Base-by-base conservation (phyloP, 2,888 invertebrate genomes). In the Cryptus viduatorius region DNA sequence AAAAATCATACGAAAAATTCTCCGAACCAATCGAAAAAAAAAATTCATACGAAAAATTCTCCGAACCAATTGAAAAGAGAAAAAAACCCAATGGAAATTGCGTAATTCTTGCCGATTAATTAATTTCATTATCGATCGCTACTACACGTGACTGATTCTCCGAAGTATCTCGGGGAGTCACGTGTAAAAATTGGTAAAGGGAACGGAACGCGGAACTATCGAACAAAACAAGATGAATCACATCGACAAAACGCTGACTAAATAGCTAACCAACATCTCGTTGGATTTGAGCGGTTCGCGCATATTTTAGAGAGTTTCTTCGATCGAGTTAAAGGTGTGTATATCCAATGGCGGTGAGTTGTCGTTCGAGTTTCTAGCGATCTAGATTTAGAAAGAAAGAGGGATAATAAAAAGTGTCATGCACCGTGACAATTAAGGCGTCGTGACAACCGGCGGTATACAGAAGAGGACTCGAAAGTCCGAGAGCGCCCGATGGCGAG, bases 401-500 rank as follows among this genome's bases (percentile, higher is more conserved):
- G 53, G 67, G 59, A 76, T 46, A 44, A 73, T 29, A 19, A 77
- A 65, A 81, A 81, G 3, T 81, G 81, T 82, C 82, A 79, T 68
- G 79, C 79, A 29, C 73, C 77, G 67, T 78, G 48, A 80, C 77
- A 76, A 84, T 84, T 84, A 75, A 81, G 67, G 75, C 67, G 31
- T 76, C 59, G 75, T 76, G 71, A 78, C 59, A 46, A 80, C 29
- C n/a, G n/a, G 42, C 61, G 14, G 65, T 50, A 19, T 19, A 14
- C 16, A 46, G 24, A 12, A 73, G 46, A 67, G 44, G 69, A 79
- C 79, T 85, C 82, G 82, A 85, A 82, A 79, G 79, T 82, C 76
- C 65, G 73, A 69, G 73, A 67, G 64, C 64, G 50, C 31, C n/a
- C 65, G 75, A 82, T 71, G 78, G 37, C 24, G 37, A 37, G 37